A percentile compares a stretch with the other conserved stretches of the same genome.
Evolutionary conservation across 2,797 vertebrate genomes (phyloP).

Genomic region (Esox lucius): DNA sequence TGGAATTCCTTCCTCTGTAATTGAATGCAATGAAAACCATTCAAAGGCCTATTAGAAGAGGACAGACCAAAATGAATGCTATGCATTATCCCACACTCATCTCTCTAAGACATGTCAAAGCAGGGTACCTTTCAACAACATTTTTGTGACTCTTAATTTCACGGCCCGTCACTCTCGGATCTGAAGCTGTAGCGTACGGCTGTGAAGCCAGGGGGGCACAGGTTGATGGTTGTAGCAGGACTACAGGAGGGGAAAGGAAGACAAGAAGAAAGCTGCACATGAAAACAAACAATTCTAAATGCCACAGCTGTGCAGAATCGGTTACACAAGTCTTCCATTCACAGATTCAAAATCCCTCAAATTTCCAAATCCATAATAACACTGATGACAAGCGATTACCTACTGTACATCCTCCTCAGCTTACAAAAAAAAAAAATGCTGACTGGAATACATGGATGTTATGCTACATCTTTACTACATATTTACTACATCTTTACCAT

Average conservation of each 20-base stretch:
- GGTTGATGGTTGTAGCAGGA: neutral
- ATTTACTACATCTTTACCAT: neutral
- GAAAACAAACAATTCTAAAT: neutral
- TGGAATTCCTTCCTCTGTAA: too few species aligned
- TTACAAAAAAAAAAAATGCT: too few species aligned
- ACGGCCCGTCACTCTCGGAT: constrained; percentile 23
- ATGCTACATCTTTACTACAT: neutral
- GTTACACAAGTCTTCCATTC: neutral
- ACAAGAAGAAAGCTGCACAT: neutral
- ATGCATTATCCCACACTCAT: constrained; percentile 39
- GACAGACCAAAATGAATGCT: neutral
- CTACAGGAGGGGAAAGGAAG: neutral
- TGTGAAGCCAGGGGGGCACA: neutral
- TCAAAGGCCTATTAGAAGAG: neutral
- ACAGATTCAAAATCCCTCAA: neutral
- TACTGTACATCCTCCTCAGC: too few species aligned
- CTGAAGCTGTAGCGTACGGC: neutral
- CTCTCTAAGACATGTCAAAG: constrained; percentile 17
- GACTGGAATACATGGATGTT: neutral
- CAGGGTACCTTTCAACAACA: constrained; percentile 22
- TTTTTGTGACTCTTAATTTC: constrained; percentile 44
- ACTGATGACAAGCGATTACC: neutral
- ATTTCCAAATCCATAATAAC: neutral
- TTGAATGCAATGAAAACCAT: too few species aligned
- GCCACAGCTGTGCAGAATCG: neutral